Base-by-base conservation (phyloP, 2,113 vertebrate genomes). In the Leuciscus idus region DNA sequence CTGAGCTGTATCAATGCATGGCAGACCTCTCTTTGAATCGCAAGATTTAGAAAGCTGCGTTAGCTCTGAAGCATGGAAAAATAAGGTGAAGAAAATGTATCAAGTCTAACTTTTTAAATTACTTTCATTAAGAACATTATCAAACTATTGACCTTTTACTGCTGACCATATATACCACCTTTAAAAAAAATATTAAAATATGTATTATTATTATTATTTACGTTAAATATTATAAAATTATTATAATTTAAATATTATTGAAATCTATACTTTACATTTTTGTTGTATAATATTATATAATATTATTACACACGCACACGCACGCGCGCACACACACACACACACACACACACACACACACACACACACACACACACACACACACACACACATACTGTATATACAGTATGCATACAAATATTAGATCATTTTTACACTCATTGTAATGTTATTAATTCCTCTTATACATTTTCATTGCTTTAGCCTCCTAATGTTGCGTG, bases 381-480 rank as follows among this genome's bases (percentile, higher is more conserved):
- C 50, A 52, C 13, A 52, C 1, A 52, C 13, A 55, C 5, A 52
- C 12, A 52, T 1, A 52, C 1, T n/a, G n/a, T n/a, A n/a, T n/a
- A n/a, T n/a, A n/a, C n/a, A n/a, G n/a, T n/a, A 52, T 2, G 0
- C 15, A 6, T 1, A 6, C 50, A 55, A 7, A 21, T 21, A 57
- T 21, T 21, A 1, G 17, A 6, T 2, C 2, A 55, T 57, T 10
- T 4, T 43, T n/a, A 46, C 43, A 48, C 72, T 75, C 70, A 46
- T 46, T 48, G 43, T 28, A 46, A 26, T 26, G 11, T 15, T 26
- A 46, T 8, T n/a, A 33, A 21, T 70, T 84, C 57, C 59, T 28
- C 33, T 30, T 82, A 86, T 75, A 50, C 17, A 73, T 83, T 79
- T 83, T 57, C 73, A 89, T 89, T 85, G 33, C 30, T 86, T 70